phyloP scores from a whole-genome alignment of 2,888 invertebrate species.

The Pachliopta kotzebuea region DNA sequence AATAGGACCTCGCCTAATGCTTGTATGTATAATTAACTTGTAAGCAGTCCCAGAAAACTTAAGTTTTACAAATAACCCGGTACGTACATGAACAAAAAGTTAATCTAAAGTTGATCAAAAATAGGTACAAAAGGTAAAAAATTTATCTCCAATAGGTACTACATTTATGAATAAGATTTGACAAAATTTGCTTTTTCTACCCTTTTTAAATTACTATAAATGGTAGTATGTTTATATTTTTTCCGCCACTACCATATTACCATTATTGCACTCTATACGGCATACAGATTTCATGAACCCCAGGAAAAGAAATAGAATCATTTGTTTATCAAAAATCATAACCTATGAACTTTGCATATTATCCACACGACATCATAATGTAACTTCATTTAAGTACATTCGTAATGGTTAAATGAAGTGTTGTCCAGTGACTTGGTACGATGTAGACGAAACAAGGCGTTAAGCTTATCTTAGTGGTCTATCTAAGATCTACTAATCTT shows the following conservation, averaged over 20 bases:
- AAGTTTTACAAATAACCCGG: no score
- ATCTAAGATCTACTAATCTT: slow-evolving; percentile 21
- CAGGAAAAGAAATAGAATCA: neutral
- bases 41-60: no score
- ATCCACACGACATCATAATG: neutral
- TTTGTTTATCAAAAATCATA: neutral
- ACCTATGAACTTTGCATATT: neutral
- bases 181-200: neutral
- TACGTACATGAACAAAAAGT: no score
- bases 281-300: neutral
- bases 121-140: no score
- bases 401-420: slow-evolving; percentile 3
- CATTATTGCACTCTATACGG: neutral
- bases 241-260: neutral
- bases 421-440: slow-evolving; percentile 7
- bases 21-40: no score
- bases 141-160: no score
- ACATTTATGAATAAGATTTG: no score
- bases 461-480: slow-evolving; percentile 24
- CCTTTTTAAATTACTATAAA: neutral
- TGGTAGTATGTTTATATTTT: neutral
- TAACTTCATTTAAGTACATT: neutral
- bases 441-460: slow-evolving; percentile 21
- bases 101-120: no score
- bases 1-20: no score